Evolutionary conservation across 2,113 vertebrate genomes (phyloP).

Genomic region (Aegotheles bennettii): DNA sequence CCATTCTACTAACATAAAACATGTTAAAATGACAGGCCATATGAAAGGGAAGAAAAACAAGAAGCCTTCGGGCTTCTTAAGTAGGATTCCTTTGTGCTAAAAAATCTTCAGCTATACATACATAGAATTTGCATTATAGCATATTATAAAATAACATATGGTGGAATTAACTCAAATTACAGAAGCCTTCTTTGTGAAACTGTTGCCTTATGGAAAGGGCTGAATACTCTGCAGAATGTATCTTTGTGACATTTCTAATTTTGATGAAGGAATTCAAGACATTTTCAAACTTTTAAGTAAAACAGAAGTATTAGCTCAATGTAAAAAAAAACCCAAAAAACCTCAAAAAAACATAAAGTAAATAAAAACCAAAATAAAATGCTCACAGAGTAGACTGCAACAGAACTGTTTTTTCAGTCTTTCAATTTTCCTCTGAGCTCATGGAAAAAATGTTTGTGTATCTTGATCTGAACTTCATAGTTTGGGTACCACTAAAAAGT

Average conservation of each 20-base stretch:
- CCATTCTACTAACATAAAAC: background rate
- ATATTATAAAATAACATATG: background rate
- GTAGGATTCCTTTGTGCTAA: background rate
- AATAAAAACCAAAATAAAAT: background rate
- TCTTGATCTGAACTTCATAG: background rate
- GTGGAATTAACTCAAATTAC: background rate
- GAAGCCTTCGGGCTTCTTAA: background rate
- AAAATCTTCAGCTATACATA: background rate
- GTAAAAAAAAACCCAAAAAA: background rate
- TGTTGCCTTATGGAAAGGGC: background rate
- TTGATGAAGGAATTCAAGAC: background rate
- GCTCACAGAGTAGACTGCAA: background rate
- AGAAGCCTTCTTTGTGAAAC: background rate
- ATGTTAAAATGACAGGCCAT: background rate
- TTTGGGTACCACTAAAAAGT: background rate
- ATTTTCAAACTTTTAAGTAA: background rate
- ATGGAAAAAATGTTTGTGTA: background rate
- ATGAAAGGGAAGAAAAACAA: background rate
- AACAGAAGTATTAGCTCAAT: background rate
- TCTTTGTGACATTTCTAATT: background rate
- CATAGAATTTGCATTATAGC: background rate
- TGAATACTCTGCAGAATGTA: background rate
- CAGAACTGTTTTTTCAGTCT: background rate
- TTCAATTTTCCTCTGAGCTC: background rate
- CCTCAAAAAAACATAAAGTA: background rate